phyloP scores from a whole-genome alignment of 2,888 invertebrate genomes.

The Stenodema calcarata region DNA sequence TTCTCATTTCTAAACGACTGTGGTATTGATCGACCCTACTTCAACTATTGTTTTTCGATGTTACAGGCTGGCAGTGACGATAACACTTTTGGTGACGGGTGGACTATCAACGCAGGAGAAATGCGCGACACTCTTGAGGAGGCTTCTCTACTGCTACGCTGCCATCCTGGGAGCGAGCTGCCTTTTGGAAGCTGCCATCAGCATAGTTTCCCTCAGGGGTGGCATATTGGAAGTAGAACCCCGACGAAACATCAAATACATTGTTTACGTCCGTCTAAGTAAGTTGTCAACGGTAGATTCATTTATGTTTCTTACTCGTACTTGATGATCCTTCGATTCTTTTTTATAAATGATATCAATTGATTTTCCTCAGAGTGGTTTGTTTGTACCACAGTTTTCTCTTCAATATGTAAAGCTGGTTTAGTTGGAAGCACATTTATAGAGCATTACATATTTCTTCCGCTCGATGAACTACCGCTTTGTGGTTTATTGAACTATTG shows the following conservation, averaged over 20 bases:
- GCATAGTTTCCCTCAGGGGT: conserved; percentile 77
- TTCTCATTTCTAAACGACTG: not conserved
- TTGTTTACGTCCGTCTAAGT: conserved; percentile 80
- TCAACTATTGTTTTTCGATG: not conserved
- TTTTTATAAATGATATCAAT: too few species aligned
- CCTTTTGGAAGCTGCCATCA: conserved; percentile 74
- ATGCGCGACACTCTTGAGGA: conserved; percentile 66
- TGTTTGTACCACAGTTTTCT: not conserved
- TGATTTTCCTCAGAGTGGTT: too few species aligned
- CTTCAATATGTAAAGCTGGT: too few species aligned
- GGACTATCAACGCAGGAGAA: conserved; percentile 65
- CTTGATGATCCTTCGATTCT: too few species aligned
- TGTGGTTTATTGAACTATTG: too few species aligned
- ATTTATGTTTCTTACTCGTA: too few species aligned
- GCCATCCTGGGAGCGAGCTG: conserved; percentile 68
- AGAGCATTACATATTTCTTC: too few species aligned
- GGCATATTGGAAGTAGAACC: conserved; percentile 79
- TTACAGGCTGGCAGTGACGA: conserved; percentile 69
- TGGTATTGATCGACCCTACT: not conserved
- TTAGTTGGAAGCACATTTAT: too few species aligned
- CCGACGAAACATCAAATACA: conserved; percentile 77
- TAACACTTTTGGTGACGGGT: conserved; percentile 67
- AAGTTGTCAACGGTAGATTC: too few species aligned
- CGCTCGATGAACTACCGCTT: too few species aligned
- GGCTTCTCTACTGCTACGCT: conserved; percentile 70